phyloP scores from a whole-genome alignment of 1,140 invertebrate genomes.

The Caerostris extrusa region DNA sequence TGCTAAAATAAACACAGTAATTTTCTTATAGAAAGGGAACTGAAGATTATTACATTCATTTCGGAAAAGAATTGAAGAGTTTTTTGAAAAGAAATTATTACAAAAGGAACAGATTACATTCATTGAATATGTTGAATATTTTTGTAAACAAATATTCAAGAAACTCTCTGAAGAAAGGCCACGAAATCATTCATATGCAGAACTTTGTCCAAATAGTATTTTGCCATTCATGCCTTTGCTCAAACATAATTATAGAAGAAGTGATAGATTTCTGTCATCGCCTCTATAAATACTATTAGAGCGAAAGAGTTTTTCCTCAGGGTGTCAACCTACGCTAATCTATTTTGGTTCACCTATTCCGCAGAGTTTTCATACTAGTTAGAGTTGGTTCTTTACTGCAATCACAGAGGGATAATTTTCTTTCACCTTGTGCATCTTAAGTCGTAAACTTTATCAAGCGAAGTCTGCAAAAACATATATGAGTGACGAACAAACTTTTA shows the following conservation, averaged over 20 bases:
- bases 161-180: no score
- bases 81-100: no score
- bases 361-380: not conserved
- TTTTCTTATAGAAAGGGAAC: no score
- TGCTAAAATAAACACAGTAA: no score
- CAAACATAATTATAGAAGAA: not conserved
- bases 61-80: no score
- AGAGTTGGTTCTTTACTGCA: not conserved
- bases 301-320: not conserved
- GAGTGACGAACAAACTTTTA: not conserved
- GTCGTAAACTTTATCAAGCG: not conserved
- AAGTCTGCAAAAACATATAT: not conserved
- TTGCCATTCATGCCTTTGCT: not conserved
- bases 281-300: not conserved
- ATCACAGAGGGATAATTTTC: no score
- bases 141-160: no score
- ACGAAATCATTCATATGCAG: not conserved
- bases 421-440: not conserved
- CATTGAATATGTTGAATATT: no score
- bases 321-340: not conserved
- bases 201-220: not conserved
- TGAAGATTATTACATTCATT: no score
- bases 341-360: not conserved
- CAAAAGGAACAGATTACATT: no score
- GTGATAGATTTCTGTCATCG: constrained; percentile 5